Conservation (phyloP, 2,113 vertebrate species). For the Pangasianodon hypophthalmus region DNA sequence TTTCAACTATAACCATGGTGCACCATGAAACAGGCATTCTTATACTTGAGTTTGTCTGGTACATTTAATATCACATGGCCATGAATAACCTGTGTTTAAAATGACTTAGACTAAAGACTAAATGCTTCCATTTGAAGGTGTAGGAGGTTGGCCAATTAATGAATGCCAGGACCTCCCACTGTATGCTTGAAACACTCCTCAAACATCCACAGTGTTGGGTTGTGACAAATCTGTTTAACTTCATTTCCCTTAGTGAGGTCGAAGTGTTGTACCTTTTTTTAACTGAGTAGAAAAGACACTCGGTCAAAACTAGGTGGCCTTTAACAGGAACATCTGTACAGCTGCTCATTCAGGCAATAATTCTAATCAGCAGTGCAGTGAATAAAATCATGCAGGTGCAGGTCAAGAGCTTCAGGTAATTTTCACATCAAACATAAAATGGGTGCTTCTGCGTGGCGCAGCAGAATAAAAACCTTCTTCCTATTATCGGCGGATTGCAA, state of each 20-base stretch:
- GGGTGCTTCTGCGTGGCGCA: neutral
- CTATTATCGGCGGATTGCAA: neutral
- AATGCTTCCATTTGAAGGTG: neutral
- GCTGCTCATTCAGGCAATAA: neutral
- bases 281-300: no score
- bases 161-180: neutral
- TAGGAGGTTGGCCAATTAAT: neutral
- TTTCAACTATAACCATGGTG: neutral
- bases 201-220: neutral
- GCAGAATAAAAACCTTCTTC: no score
- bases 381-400: neutral
- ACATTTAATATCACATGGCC: neutral
- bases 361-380: neutral
- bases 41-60: neutral
- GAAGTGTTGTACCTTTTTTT: no score
- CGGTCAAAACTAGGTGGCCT: no score
- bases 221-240: neutral
- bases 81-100: neutral
- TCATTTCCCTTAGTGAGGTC: no score
- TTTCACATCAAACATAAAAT: neutral
- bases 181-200: neutral
- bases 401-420: neutral
- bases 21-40: neutral
- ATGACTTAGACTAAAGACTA: no score
- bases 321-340: neutral